Evolutionary conservation across 2,888 invertebrate genomes (phyloP).

Genomic region (Limenitis camilla): DNA sequence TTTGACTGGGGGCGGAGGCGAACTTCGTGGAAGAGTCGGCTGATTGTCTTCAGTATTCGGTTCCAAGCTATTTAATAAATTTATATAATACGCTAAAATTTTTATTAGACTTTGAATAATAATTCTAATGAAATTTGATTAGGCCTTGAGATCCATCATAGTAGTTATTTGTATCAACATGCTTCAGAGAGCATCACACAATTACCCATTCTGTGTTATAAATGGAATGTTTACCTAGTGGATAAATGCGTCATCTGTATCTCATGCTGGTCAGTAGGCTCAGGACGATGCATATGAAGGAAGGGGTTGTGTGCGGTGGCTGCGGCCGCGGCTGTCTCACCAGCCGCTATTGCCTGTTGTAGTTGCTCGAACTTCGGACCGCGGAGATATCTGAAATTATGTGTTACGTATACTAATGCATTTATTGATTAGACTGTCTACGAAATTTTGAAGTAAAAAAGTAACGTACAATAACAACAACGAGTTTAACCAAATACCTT

Average conservation of each 20-base stretch:
- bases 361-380: constrained; percentile 92
- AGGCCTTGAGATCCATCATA: too few relatives aligned
- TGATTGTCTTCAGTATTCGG: constrained; percentile 16
- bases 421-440: neutral
- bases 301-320: constrained; percentile 75
- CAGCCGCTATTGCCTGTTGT: constrained; percentile 89
- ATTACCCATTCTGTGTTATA: neutral
- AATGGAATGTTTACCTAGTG: constrained; percentile 36
- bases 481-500: too few relatives aligned
- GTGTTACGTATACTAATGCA: neutral
- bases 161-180: too few relatives aligned
- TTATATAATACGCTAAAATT: too few relatives aligned
- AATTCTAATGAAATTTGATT: neutral
- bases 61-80: constrained; percentile 9
- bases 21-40: constrained; percentile 18
- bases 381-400: constrained; percentile 78
- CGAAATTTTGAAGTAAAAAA: neutral
- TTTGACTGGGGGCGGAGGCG: constrained; percentile 34
- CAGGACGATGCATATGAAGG: constrained; percentile 71
- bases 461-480: neutral
- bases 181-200: too few relatives aligned
- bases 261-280: constrained; percentile 43
- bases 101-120: neutral
- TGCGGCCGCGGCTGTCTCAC: constrained; percentile 77
- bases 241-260: constrained; percentile 57